These are phyloP conservation scores for Avahi laniger DNA, from an alignment of 2,797 vertebrate genomes.

Conservation along the genomic window DNA sequence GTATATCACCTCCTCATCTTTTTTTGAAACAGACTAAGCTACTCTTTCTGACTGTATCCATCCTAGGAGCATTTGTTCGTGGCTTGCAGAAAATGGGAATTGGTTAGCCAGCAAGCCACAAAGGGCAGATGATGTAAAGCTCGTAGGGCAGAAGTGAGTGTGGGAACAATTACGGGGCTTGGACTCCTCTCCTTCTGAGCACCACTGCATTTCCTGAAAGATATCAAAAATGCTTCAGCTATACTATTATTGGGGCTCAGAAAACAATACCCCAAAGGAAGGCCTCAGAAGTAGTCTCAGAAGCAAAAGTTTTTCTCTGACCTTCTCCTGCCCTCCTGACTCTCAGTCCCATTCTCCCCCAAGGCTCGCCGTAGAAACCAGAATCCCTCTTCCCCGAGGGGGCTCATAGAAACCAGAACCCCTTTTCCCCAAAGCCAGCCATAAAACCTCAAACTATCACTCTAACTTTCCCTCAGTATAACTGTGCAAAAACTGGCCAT, in stretches of 20 bases:
- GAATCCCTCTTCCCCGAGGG: neutral
- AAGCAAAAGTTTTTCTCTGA: neutral
- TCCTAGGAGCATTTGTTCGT: neutral
- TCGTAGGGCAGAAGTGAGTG: fast-evolving
- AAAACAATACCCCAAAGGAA: neutral
- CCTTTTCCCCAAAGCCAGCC: neutral
- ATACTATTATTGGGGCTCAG: neutral
- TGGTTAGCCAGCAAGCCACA: neutral
- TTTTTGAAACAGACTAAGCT: slow-evolving; percentile 50
- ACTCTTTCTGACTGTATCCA: neutral
- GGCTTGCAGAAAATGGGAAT: slow-evolving; percentile 28
- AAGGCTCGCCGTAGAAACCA: neutral
- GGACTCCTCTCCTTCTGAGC: neutral
- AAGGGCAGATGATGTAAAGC: neutral
- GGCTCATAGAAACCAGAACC: neutral
- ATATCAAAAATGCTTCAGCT: neutral
- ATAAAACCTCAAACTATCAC: neutral
- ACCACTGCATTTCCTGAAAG: neutral
- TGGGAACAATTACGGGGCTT: neutral
- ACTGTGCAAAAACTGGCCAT: neutral
- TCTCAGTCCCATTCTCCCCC: neutral
- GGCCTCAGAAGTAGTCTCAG: no score
- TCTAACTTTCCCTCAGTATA: neutral
- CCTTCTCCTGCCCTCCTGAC: neutral
- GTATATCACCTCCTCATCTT: neutral